Conservation (phyloP, 2,888 invertebrate genomes). For the Rhamnusium bicolor region DNA sequence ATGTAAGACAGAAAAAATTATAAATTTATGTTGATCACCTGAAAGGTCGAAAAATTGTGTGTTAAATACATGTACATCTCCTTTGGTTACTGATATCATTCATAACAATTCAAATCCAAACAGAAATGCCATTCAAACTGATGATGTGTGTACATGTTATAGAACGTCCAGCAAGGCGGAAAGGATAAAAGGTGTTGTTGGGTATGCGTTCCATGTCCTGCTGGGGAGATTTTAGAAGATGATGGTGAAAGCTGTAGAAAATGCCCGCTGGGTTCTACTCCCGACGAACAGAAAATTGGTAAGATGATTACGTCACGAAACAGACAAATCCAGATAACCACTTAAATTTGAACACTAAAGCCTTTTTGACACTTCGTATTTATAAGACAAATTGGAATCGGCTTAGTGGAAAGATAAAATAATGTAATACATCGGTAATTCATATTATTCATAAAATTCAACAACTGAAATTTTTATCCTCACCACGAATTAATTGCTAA, state of each 20-base stretch:
- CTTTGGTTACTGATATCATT: too few species aligned
- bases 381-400: not conserved
- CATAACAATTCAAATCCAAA: too few species aligned
- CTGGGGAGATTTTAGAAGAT: constrained; percentile 76
- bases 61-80: too few species aligned
- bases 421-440: too few species aligned
- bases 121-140: not conserved
- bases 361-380: not conserved
- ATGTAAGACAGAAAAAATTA: too few species aligned
- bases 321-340: constrained; percentile 19
- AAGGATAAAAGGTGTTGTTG: constrained; percentile 82
- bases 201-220: constrained; percentile 81
- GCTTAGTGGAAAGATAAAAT: not conserved
- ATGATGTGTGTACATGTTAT: constrained; percentile 44
- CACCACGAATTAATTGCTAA: not conserved
- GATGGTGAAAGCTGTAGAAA: constrained; percentile 73
- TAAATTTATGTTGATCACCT: too few species aligned
- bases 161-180: constrained; percentile 76
- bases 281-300: constrained; percentile 78
- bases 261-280: constrained; percentile 78
- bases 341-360: constrained; percentile 15
- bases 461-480: too few species aligned
- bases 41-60: too few species aligned
- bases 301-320: constrained; percentile 50
- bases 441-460: too few species aligned